These are phyloP conservation scores for Tupaia tana DNA, from an alignment of 2,113 vertebrate genomes.

Conservation along the genomic window DNA sequence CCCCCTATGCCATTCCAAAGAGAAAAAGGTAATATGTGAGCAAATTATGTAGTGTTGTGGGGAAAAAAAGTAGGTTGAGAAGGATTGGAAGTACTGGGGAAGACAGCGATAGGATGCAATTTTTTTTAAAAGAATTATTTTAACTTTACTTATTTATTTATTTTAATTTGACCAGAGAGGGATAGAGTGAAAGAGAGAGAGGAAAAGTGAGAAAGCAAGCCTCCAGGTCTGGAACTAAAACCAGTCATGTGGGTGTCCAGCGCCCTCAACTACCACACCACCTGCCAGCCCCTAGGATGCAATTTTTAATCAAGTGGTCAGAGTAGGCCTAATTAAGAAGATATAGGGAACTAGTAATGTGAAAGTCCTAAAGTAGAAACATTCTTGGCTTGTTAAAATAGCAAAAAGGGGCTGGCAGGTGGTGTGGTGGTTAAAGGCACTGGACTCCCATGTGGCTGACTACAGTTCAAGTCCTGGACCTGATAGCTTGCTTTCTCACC, in stretches of 20 bases:
- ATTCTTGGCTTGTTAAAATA: neutral
- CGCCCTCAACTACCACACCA: too few relatives aligned
- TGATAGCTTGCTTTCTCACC: too few relatives aligned
- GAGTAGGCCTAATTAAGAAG: neutral
- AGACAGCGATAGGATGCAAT: neutral
- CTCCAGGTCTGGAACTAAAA: too few relatives aligned
- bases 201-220: too few relatives aligned
- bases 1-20: neutral
- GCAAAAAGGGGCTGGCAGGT: neutral
- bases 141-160: too few relatives aligned
- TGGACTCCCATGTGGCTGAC: too few relatives aligned
- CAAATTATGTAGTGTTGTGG: neutral
- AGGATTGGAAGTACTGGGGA: neutral
- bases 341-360: neutral
- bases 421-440: too few relatives aligned
- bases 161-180: too few relatives aligned
- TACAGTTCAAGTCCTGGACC: too few relatives aligned
- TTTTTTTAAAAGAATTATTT: neutral
- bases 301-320: slow-evolving; percentile 2
- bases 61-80: neutral
- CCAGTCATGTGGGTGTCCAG: too few relatives aligned
- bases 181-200: too few relatives aligned
- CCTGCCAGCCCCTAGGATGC: neutral
- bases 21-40: neutral
- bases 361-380: neutral